phyloP scores from a whole-genome alignment of 2,113 vertebrate genomes.

The Cygnus buccinator region DNA sequence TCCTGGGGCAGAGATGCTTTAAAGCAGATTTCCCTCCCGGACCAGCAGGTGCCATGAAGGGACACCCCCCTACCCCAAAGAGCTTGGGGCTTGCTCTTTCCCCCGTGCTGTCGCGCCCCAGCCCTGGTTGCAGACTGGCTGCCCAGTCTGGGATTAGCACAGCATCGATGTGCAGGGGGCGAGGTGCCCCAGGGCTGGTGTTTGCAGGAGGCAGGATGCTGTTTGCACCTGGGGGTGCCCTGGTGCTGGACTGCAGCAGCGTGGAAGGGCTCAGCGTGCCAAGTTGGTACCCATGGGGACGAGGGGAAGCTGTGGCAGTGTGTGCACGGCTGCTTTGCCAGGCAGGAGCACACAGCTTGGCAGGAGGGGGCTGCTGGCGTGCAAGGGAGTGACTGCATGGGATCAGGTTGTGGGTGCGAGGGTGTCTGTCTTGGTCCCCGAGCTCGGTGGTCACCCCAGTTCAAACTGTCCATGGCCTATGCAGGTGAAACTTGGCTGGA shows the following conservation, averaged over 20 bases:
- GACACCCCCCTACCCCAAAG: background rate
- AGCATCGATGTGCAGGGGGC: background rate
- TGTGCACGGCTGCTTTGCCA: background rate
- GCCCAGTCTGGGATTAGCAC: background rate
- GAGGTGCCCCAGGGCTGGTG: too few species aligned
- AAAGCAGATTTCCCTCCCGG: background rate
- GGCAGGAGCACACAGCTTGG: background rate
- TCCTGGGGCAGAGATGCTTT: background rate
- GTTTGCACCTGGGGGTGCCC: background rate
- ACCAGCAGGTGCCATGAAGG: background rate
- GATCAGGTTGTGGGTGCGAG: background rate
- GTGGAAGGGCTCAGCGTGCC: background rate
- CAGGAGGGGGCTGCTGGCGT: background rate
- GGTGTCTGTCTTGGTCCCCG: background rate
- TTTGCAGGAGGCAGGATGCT: background rate
- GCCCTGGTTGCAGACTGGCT: background rate
- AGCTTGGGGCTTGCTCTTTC: background rate
- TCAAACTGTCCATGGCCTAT: slow-evolving; percentile 66
- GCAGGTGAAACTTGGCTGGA: slow-evolving; percentile 77
- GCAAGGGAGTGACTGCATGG: background rate
- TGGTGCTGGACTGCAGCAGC: background rate
- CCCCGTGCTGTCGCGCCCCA: background rate
- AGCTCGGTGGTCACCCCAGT: background rate
- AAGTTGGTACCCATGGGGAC: rapidly evolving
- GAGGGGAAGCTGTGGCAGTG: background rate